Evolutionary conservation across 1,140 invertebrate species (phyloP).

Genomic region (Drosophila parvula): DNA sequence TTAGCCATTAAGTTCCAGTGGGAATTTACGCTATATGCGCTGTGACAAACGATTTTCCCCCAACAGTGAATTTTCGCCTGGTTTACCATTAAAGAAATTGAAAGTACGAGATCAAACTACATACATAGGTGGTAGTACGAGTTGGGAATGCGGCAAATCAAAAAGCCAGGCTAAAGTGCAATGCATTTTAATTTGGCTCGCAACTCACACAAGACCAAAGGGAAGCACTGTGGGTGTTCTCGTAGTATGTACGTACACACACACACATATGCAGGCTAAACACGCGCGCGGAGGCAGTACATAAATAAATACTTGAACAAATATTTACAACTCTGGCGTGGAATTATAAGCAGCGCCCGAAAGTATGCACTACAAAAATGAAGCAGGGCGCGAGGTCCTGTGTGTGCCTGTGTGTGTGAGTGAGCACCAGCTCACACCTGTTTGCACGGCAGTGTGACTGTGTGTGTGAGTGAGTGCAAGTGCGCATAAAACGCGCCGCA

Average conservation of each 20-base stretch:
- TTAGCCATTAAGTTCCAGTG: not conserved
- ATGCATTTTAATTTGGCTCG: conserved; percentile 77
- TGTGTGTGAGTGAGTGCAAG: conserved; percentile 40
- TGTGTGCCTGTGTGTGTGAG: conserved; percentile 15
- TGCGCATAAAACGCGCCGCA: conserved; percentile 76
- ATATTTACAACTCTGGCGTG: conserved; percentile 76
- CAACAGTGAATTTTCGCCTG: conserved; percentile 2
- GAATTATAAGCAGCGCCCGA: conserved; percentile 77
- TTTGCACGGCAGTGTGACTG: conserved; percentile 49
- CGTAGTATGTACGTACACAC: conserved; percentile 12
- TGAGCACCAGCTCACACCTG: conserved; percentile 55
- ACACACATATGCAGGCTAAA: conserved; percentile 25
- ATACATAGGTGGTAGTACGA: conserved; percentile 12
- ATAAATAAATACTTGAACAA: conserved; percentile 82
- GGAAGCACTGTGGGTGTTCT: conserved; percentile 12
- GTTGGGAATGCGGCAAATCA: conserved; percentile 65
- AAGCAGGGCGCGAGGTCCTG: conserved; percentile 32
- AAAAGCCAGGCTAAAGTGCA: conserved; percentile 66
- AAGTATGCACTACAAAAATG: conserved; percentile 76
- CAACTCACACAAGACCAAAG: conserved; percentile 46
- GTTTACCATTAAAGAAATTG: conserved; percentile 73
- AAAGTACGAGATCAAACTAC: conserved; percentile 44
- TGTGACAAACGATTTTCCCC: conserved; percentile 3
- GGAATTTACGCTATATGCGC: not conserved
- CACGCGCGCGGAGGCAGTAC: conserved; percentile 55